Evolutionary conservation across 2,888 invertebrate species (phyloP).

Genomic region (Callyntrura sp.): DNA sequence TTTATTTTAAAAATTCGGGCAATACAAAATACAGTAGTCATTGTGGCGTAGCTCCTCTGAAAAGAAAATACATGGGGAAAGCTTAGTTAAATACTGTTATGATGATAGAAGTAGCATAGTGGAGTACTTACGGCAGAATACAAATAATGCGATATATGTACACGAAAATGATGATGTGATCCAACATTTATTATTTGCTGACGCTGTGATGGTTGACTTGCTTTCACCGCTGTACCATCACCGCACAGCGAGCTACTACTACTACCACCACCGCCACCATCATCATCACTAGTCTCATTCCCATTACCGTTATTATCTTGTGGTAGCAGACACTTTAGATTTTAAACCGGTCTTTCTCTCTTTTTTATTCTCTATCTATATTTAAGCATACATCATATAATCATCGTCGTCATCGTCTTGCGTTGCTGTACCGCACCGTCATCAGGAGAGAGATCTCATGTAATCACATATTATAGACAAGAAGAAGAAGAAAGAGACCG

Average conservation of each 20-base stretch:
- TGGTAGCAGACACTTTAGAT: constrained; percentile 39
- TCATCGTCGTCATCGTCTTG: background rate
- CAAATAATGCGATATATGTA: background rate
- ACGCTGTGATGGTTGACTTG: constrained; percentile 75
- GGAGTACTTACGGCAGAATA: background rate
- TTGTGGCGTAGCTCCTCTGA: background rate
- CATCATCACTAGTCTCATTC: constrained; percentile 40
- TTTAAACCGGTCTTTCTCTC: constrained; percentile 39
- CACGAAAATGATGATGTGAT: constrained; percentile 68
- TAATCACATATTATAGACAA: background rate
- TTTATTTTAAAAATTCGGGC: constrained; percentile 4
- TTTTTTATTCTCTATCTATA: background rate
- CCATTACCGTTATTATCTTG: constrained; percentile 77
- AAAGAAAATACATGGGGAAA: constrained; percentile 28
- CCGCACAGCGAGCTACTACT: background rate
- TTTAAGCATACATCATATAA: constrained; percentile 6
- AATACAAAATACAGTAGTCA: background rate
- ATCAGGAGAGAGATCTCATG: background rate
- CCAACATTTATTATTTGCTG: constrained; percentile 76
- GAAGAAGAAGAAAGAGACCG: constrained; percentile 39
- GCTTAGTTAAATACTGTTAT: constrained; percentile 36
- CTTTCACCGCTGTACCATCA: constrained; percentile 55
- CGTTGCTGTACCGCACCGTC: background rate
- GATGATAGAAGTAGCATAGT: background rate
- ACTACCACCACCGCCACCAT: background rate